Base-by-base conservation (phyloP, 2,113 vertebrate genomes). In the Isichthys henryi region DNA sequence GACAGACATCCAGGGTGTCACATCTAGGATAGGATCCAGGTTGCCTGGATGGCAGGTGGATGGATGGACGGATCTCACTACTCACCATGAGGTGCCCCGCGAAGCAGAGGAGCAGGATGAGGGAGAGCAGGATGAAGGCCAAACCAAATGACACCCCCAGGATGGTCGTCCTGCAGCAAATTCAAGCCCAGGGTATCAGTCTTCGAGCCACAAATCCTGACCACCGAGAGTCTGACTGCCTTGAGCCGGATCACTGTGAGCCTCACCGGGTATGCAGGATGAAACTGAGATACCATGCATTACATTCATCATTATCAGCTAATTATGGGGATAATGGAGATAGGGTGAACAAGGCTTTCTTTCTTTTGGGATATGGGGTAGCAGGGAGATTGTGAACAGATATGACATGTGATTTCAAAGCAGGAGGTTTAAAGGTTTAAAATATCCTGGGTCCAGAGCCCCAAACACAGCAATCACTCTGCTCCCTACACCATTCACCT, bases 41-140 rank as follows among this genome's bases (percentile, higher is more conserved):
- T 77, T 70, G n/a, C 10, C 62, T 23, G n/a, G n/a, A 31, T 80
- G 35, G 35, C 31, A 1, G 35, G 74, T 43, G 74, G 35, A 80
- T 39, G 15, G 35, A 80, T 39, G 35, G 35, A 80, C 6, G 15
- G 74, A 77, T 21, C 27, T 39, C 58, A 4, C 56, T 53, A 96
- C 98, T 91, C 95, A 99, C 98, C 97, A 98, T 90, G 46, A 99
- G 96, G 91, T 98, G 97, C 90, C 98, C 98, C 89, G 97, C 96
- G 86, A 99, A 99, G 94, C 98, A 99, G 93, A 98, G 95, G 90
- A 98, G 96, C 50, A 99, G 96, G 93, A 98, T 99, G 89, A 97
- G 93, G 91, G 96, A 97, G 3, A 99, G 96, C 31, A 97, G 92
- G 85, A 99, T 94, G 93, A 98, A 99, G 0, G 98, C 96, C 89